A percentile compares a stretch with the other conserved stretches of the same genome.
Conservation (phyloP, 1,140 invertebrate genomes). For the Plodia interpunctella region DNA sequence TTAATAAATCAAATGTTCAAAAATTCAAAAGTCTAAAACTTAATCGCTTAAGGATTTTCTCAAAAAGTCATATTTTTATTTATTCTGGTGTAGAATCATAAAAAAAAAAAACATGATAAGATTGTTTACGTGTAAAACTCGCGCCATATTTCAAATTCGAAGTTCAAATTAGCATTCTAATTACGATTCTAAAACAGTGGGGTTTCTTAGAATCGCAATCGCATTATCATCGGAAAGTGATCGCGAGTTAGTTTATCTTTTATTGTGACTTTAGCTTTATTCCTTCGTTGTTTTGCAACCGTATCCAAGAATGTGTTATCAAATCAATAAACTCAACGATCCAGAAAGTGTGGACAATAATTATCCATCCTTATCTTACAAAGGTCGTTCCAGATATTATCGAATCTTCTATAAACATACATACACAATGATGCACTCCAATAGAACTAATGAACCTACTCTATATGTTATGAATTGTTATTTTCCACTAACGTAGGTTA, state of each 20-base stretch:
- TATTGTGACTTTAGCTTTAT: background rate
- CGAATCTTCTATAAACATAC: slow-evolving; percentile 3
- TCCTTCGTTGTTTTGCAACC: background rate
- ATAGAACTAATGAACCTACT: background rate
- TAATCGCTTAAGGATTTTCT: too few relatives aligned
- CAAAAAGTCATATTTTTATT: too few relatives aligned
- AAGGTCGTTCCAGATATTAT: slow-evolving; percentile 11
- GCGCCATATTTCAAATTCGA: too few relatives aligned
- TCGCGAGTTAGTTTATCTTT: background rate
- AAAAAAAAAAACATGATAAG: too few relatives aligned
- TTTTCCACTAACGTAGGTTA: slow-evolving; percentile 6
- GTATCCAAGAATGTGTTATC: background rate
- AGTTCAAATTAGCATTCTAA: too few relatives aligned
- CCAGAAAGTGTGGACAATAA: background rate
- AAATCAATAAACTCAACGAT: slow-evolving; percentile 8
- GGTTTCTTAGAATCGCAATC: too few relatives aligned
- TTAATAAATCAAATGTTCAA: too few relatives aligned
- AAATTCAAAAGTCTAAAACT: too few relatives aligned
- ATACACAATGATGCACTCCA: slow-evolving; percentile 7
- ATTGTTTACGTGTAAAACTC: too few relatives aligned
- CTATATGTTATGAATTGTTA: slow-evolving; percentile 7
- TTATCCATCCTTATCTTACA: background rate
- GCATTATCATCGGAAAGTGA: too few relatives aligned
- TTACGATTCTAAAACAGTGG: too few relatives aligned
- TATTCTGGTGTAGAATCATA: too few relatives aligned